A percentile compares a stretch with the other conserved stretches of the same genome.
phyloP scores from a whole-genome alignment of 2,888 invertebrate genomes.

The Hypolimnas misippus region DNA sequence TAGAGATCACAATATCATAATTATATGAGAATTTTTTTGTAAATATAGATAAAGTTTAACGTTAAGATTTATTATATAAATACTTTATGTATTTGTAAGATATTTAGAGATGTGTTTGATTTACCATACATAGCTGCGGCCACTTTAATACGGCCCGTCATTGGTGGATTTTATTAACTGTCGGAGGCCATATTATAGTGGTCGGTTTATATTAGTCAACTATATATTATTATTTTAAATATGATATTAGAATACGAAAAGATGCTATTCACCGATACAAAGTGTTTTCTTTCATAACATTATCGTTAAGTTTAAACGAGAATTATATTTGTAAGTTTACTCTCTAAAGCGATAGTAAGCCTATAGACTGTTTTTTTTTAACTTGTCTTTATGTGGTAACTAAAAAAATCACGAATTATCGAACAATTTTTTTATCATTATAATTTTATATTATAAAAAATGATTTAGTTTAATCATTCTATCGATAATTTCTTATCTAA shows the following conservation, averaged over 20 bases:
- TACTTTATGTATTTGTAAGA: slow-evolving; percentile 70
- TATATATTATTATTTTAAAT: slow-evolving; percentile 67
- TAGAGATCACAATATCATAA: slow-evolving; percentile 53
- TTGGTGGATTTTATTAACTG: slow-evolving; percentile 28
- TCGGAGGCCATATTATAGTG: slow-evolving; percentile 54
- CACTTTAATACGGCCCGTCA: slow-evolving; percentile 46
- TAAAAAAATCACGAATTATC: too few relatives aligned
- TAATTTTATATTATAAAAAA: too few relatives aligned
- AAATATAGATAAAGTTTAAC: slow-evolving; percentile 66
- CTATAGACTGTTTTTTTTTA: too few relatives aligned
- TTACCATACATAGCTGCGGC: slow-evolving; percentile 63
- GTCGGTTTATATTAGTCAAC: slow-evolving; percentile 61
- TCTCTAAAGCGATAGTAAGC: too few relatives aligned
- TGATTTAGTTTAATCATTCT: too few relatives aligned
- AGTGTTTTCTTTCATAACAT: slow-evolving; percentile 62
- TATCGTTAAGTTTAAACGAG: too few relatives aligned
- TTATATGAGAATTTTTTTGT: slow-evolving; percentile 58
- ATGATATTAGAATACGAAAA: slow-evolving; percentile 67
- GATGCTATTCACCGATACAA: slow-evolving; percentile 68
- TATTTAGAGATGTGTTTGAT: slow-evolving; percentile 77
- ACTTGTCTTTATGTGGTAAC: too few relatives aligned
- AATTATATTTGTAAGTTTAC: too few relatives aligned
- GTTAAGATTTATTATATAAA: slow-evolving; percentile 66
- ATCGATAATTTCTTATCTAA: too few relatives aligned
- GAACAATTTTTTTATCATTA: too few relatives aligned